These are phyloP conservation scores for Caligus rogercresseyi DNA, from an alignment of 1,140 invertebrate species.

Conservation along the genomic window DNA sequence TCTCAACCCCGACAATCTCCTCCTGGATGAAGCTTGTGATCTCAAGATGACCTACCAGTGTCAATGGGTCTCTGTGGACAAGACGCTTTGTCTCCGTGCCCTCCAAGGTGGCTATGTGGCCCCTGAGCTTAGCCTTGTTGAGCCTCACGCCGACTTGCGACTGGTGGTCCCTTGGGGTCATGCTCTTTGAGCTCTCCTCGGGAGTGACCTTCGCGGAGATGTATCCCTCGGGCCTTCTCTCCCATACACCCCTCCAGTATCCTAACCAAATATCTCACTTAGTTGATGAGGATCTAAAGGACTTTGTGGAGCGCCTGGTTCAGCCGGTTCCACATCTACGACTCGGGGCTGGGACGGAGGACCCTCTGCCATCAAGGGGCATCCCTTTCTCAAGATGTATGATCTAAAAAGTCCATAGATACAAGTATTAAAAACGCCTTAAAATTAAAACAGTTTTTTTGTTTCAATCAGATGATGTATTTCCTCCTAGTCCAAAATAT, in stretches of 20 bases:
- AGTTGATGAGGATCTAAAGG: background rate
- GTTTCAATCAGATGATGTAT: too few species aligned
- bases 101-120: background rate
- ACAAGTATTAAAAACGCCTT: too few species aligned
- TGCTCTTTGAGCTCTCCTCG: constrained; percentile 2
- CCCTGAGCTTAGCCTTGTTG: background rate
- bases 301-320: background rate
- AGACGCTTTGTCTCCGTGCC: background rate
- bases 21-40: background rate
- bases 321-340: background rate
- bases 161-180: constrained; percentile 13
- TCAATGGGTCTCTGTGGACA: constrained; percentile 7
- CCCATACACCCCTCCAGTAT: background rate
- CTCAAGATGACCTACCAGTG: constrained; percentile 8
- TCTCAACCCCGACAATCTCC: constrained; percentile 3
- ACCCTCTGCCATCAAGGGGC: background rate
- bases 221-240: background rate
- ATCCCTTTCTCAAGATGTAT: background rate
- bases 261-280: background rate
- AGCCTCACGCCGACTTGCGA: background rate
- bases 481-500: too few species aligned
- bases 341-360: background rate
- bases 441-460: too few species aligned
- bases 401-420: too few species aligned
- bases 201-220: background rate